Evolutionary conservation across 2,113 vertebrate genomes (phyloP), one percentile per base, ranked within the genome.

Genomic region (Lepus timidus): DNA sequence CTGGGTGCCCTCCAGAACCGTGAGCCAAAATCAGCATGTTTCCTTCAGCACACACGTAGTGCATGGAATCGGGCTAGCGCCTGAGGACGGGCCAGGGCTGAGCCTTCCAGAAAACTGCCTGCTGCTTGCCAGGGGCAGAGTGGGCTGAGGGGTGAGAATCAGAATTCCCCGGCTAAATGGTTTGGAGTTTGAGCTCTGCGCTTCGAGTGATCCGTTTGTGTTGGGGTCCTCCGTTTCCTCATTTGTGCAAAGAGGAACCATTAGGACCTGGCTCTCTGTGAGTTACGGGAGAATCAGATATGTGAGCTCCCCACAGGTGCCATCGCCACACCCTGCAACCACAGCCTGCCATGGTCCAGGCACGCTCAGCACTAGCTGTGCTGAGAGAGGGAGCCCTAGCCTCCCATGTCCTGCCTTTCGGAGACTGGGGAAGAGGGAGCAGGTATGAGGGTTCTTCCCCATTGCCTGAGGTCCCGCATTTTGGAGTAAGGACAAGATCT

Each of bases 151-250:
- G 33, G 23, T 36, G 33, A 86, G 65, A 33, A 51, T 58, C 52
- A 55, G 51, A 92, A 85, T 81, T 89, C 75, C 55, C 62, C 17
- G 17, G 58, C 61, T 85, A 36, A 64, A n/a, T 88, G 84, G 52
- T 36, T 23, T 70, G 64, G 29, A 85, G 36, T 88, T 95, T 51
- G 64, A n/a, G n/a, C 61, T 49, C 19, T 2, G 22, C 65, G 64
- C 55, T 87, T 71, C 55, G 8, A 88, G n/a, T 3, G 39, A 36
- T 49, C 93, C 16, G 16, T 78, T 79, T 62, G 31, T 13, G 14
- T 39, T 27, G 4, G 9, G 6, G 0, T 22, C 67, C 52, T 68
- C 44, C 23, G 12, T 85, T 91, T 85, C 58, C 85, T 81, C 62
- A 36, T 80, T 91, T 80, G 33, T 85, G 2, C 33, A 88, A 84